phyloP scores from a whole-genome alignment of 2,888 invertebrate genomes.

The Cephalotes varians region DNA sequence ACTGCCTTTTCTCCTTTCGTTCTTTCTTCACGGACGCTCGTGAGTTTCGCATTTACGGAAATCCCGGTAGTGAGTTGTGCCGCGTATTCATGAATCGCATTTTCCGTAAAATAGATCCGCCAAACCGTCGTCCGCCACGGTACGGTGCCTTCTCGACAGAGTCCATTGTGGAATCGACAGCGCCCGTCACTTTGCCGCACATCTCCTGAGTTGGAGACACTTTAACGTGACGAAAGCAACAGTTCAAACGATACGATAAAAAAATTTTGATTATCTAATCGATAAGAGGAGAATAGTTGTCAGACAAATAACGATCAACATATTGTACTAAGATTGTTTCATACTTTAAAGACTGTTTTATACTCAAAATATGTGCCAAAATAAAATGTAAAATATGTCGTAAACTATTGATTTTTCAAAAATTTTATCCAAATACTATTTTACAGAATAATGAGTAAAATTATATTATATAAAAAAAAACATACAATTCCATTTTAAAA shows the following conservation, averaged over 20 bases:
- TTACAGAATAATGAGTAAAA: too few species aligned
- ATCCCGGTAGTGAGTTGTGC: slow-evolving; percentile 67
- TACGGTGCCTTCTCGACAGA: slow-evolving; percentile 54
- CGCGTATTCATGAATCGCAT: slow-evolving; percentile 77
- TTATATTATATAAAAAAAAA: too few species aligned
- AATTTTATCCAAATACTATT: too few species aligned
- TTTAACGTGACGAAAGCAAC: slow-evolving; percentile 43
- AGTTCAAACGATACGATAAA: slow-evolving; percentile 41
- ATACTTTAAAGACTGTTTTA: too few species aligned
- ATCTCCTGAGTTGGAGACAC: slow-evolving; percentile 21
- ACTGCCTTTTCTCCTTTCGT: slow-evolving; percentile 54
- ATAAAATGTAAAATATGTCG: too few species aligned
- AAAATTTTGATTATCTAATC: slow-evolving; percentile 1
- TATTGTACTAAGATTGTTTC: background rate
- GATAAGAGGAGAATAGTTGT: slow-evolving; percentile 11
- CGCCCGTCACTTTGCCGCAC: slow-evolving; percentile 33
- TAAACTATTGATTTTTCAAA: too few species aligned
- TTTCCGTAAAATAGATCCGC: slow-evolving; percentile 76
- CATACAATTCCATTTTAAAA: too few species aligned
- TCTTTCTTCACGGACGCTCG: slow-evolving; percentile 42
- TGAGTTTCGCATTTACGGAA: slow-evolving; percentile 70
- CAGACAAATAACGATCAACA: background rate
- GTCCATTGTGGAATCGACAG: slow-evolving; percentile 53
- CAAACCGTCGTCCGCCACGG: slow-evolving; percentile 66
- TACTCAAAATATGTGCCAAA: too few species aligned